Base-by-base conservation (phyloP, 1,140 invertebrate genomes). In the Matsumurasca onukii region DNA sequence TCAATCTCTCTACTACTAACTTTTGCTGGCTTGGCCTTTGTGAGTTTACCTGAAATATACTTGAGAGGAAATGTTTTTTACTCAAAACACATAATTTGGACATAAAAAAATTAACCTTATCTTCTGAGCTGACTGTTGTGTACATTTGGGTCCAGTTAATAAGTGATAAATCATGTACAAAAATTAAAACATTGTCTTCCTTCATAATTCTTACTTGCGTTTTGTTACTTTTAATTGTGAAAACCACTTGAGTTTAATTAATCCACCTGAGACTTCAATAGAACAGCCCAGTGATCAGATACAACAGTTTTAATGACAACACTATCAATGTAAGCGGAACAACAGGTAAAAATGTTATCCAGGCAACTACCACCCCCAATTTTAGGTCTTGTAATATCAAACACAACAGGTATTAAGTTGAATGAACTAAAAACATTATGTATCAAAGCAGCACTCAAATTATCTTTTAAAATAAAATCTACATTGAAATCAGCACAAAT, bases 381-480 rank as follows among this genome's bases (percentile, higher is more conserved):
- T 12, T 45, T 45, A 45, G 39, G 39, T n/a, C 39, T 45, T 12
- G 39, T 45, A 45, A 45, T 45, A 12, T 45, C 39, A 45, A 45
- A 45, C 9, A 12, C n/a, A 12, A n/a, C n/a, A 45, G 39, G 9
- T 12, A 12, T 45, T n/a, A 45, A 12, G n/a, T 45, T 45, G n/a
- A 45, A 45, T 12, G 39, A 45, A 45, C 9, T 12, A 45, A 45
- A 45, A 12, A n/a, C n/a, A n/a, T 45, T 45, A 45, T n/a, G 9
- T 12, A 45, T n/a, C n/a, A n/a, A n/a, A n/a, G n/a, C n/a, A n/a
- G n/a, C n/a, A n/a, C n/a, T n/a, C n/a, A n/a, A n/a, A n/a, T n/a
- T n/a, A n/a, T n/a, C n/a, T n/a, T n/a, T 9, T 45, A 45, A 45
- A 45, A 45, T 45, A 45, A 45, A 45, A 45, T 45, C 39, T 45